phyloP scores from a whole-genome alignment of 2,888 invertebrate genomes.

The Lepidocyrtinus sp. region DNA sequence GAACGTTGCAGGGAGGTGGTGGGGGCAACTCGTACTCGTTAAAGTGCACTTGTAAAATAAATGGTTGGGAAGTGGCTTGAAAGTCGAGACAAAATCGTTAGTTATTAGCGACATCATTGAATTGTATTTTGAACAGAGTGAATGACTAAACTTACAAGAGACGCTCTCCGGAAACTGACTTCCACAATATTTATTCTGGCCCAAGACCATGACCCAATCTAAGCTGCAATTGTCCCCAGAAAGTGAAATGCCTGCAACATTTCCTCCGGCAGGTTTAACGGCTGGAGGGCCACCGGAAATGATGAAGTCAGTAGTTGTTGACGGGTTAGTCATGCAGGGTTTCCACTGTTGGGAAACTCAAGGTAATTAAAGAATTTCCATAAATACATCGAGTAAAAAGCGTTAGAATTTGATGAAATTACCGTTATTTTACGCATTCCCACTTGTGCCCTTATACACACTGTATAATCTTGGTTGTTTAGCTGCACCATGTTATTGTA shows the following conservation, averaged over 20 bases:
- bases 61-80: constrained; percentile 63
- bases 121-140: background rate
- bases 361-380: background rate
- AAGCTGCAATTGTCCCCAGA: constrained; percentile 49
- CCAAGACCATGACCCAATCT: constrained; percentile 65
- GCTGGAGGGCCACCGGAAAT: constrained; percentile 47
- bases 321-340: constrained; percentile 44
- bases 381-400: too few species aligned
- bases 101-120: too few species aligned
- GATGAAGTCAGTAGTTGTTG: constrained; percentile 43
- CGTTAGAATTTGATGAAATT: too few species aligned
- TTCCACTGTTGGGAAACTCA: constrained; percentile 63
- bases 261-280: constrained; percentile 31
- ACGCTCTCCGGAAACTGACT: constrained; percentile 56
- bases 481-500: constrained; percentile 60
- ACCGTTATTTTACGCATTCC: constrained; percentile 67
- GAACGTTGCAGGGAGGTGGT: constrained; percentile 30
- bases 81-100: too few species aligned
- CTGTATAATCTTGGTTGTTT: constrained; percentile 66
- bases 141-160: constrained; percentile 40
- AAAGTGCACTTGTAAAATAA: constrained; percentile 65
- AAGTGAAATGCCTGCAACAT: background rate
- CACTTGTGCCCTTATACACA: constrained; percentile 58
- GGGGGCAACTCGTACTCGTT: constrained; percentile 56
- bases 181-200: constrained; percentile 66